Evolutionary conservation across 2,113 vertebrate species (phyloP).

Genomic region (Tamias sibiricus): DNA sequence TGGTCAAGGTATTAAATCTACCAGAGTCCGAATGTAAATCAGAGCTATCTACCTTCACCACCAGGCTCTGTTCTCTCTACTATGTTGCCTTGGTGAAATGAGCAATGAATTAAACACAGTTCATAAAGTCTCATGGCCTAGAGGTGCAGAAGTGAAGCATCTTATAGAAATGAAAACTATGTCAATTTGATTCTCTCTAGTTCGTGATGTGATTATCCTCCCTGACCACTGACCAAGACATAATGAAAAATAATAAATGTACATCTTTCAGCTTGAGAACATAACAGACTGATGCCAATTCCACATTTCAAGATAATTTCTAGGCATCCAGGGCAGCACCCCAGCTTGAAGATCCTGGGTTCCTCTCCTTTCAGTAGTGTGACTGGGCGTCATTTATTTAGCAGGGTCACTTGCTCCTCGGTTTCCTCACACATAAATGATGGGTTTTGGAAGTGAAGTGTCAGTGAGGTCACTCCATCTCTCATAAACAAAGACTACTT

Average conservation of each 20-base stretch:
- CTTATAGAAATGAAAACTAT: background rate
- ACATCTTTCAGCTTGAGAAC: background rate
- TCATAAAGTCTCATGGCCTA: background rate
- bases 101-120: background rate
- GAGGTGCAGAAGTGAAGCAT: background rate
- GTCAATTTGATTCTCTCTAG: background rate
- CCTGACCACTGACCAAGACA: background rate
- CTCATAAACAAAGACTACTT: background rate
- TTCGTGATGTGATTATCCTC: background rate
- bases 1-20: background rate
- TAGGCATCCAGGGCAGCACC: background rate
- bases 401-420: background rate
- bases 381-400: background rate
- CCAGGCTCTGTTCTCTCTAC: background rate
- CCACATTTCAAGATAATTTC: background rate
- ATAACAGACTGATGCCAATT: background rate
- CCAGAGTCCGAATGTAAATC: background rate
- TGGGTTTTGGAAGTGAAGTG: background rate
- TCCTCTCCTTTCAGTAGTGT: background rate
- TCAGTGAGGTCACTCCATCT: background rate
- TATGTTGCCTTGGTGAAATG: background rate
- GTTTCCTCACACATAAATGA: background rate
- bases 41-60: background rate
- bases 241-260: background rate
- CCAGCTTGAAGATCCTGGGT: background rate